Base-by-base conservation (phyloP, 2,113 vertebrate genomes). In the Telmatochromis bifrenatus region DNA sequence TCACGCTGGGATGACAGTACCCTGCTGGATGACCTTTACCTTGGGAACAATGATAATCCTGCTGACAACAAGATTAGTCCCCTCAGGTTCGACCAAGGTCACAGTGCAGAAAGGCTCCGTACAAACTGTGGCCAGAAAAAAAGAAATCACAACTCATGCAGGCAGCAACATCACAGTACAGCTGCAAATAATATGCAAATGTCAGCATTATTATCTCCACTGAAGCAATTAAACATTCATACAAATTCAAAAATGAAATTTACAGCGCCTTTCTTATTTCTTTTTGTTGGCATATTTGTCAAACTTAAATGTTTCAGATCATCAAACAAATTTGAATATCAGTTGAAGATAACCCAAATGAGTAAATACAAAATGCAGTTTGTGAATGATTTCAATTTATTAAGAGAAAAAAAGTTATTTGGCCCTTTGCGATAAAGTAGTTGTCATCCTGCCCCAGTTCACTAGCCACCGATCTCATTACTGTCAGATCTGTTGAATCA, bases 61-160 rank as follows among this genome's bases (percentile, higher is more conserved):
- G 91, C 88, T 87, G 81, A 90, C 91, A 93, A 92, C 87, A 81
- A 89, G 82, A 94, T 94, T 88, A 92, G 85, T 91, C 70, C 58
- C 55, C 56, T 62, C 31, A 49, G 87, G 75, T 75, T 88, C n/a
- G 4, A 58, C 81, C 86, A 89, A 84, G 81, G 92, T 87, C 83
- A 60, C 35, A 13, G 68, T 6, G 51, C 42, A 31, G 80, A 91
- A 73, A 75, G 81, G 62, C 39, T 26, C 39, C 15, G 7, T 17
- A 11, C 65, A 49, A 79, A 79, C 81, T 82, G 79, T 23, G 33
- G 19, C 51, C 54, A 68, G 68, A 28, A 83, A 89, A 58, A 68
- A 14, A 23, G 13, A 19, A 54, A 49, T 77, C 45, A n/a, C 70
- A 31, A 31, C 70, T 51, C 45, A 49, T 8, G 26, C 4, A 12